Evolutionary conservation across 2,797 vertebrate genomes (phyloP).

Genomic region (Enteromius paludinosus): DNA sequence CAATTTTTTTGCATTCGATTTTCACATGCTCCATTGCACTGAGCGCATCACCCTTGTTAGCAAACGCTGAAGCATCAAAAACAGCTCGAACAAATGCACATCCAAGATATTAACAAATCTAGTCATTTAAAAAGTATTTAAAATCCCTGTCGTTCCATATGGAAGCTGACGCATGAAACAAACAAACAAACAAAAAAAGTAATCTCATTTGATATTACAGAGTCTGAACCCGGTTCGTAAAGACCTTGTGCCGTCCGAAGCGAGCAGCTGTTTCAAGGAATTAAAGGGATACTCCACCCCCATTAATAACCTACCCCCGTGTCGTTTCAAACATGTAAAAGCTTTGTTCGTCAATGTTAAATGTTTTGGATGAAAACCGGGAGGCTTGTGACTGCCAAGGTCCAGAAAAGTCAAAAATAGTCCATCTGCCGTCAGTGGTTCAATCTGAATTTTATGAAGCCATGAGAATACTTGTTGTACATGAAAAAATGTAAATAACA

Average conservation of each 20-base stretch:
- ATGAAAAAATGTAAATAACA: no score
- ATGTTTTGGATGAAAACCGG: no score
- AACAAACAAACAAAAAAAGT: conserved; percentile 26
- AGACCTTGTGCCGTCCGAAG: conserved; percentile 12
- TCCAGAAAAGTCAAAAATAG: no score
- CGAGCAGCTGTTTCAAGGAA: conserved; percentile 29
- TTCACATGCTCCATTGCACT: conserved; percentile 51
- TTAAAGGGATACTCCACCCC: background rate
- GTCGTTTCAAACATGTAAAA: no score
- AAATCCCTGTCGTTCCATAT: conserved; percentile 60
- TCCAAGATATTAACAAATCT: conserved; percentile 50
- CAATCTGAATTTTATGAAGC: no score
- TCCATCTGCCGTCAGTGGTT: no score
- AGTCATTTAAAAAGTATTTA: conserved; percentile 44
- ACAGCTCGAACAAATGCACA: conserved; percentile 54
- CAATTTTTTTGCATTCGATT: conserved; percentile 37
- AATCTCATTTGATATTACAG: conserved; percentile 42
- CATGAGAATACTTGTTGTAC: no score
- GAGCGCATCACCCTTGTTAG: conserved; percentile 54
- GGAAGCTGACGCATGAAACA: conserved; percentile 53
- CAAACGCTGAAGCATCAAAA: conserved; percentile 55
- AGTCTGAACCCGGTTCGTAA: conserved; percentile 35
- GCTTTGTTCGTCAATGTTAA: no score
- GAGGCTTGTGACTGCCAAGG: no score
- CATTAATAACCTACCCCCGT: no score